Conservation (phyloP, 2,888 invertebrate species). For the Papilio elwesi region DNA sequence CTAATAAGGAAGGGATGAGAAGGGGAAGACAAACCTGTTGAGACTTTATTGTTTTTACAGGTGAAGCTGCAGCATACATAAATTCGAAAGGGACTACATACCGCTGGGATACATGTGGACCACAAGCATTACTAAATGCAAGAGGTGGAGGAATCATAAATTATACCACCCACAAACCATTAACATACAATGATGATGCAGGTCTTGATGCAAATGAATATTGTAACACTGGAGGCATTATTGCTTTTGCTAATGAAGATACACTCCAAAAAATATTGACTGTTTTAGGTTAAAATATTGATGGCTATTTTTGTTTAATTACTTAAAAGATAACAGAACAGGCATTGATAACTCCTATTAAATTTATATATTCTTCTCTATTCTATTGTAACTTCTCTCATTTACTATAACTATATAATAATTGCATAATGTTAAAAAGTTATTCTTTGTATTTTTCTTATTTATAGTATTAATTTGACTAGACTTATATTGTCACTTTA, state of each 20-base stretch:
- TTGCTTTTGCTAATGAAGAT: slow-evolving; percentile 61
- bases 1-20: too few relatives aligned
- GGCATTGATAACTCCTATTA: too few relatives aligned
- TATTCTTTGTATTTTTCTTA: too few relatives aligned
- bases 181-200: slow-evolving; percentile 66
- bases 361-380: too few relatives aligned
- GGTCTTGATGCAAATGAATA: slow-evolving; percentile 61
- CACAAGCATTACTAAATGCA: slow-evolving; percentile 92
- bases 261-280: slow-evolving; percentile 55
- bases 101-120: slow-evolving; percentile 96
- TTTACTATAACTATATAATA: too few relatives aligned
- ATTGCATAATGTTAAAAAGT: too few relatives aligned
- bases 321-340: too few relatives aligned
- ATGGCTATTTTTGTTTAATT: slow-evolving; percentile 15
- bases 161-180: slow-evolving; percentile 55
- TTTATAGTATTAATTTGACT: too few relatives aligned
- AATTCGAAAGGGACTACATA: slow-evolving; percentile 92
- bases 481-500: too few relatives aligned
- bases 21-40: too few relatives aligned
- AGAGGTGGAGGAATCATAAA: slow-evolving; percentile 89
- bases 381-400: too few relatives aligned
- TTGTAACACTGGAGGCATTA: slow-evolving; percentile 70
- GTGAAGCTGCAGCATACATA: slow-evolving; percentile 86
- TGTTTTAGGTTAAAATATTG: slow-evolving; percentile 40
- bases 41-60: slow-evolving; percentile 52